Evolutionary conservation across 2,888 invertebrate genomes (phyloP).

Genomic region (Cacoxenus indagator): DNA sequence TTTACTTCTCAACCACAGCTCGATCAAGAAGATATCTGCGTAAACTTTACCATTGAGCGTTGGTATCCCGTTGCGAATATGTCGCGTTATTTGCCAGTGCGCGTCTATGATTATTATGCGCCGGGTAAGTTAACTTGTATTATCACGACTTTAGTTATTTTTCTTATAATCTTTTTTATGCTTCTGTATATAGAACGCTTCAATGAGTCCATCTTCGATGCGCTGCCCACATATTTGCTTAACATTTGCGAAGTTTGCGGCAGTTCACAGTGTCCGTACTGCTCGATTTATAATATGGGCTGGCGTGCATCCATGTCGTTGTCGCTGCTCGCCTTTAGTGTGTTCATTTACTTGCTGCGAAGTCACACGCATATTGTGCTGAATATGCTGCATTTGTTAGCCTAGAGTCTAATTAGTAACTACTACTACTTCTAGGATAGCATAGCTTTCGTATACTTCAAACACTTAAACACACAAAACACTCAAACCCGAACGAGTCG

Average conservation of each 20-base stretch:
- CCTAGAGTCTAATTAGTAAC: conserved; percentile 37
- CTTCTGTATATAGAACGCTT: conserved; percentile 89
- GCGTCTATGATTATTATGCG: conserved; percentile 95
- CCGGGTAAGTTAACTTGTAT: conserved; percentile 91
- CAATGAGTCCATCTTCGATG: conserved; percentile 92
- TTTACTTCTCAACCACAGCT: conserved; percentile 73
- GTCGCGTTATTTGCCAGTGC: conserved; percentile 90
- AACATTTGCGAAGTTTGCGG: conserved; percentile 96
- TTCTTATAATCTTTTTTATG: neutral
- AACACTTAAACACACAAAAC: neutral
- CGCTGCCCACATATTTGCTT: conserved; percentile 85
- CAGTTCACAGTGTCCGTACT: conserved; percentile 94
- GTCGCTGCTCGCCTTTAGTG: conserved; percentile 62
- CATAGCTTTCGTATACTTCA: neutral
- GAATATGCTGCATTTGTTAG: conserved; percentile 53
- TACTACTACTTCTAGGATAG: conserved; percentile 6
- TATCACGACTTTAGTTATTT: neutral
- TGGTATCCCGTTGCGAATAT: conserved; percentile 98
- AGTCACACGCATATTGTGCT: conserved; percentile 60
- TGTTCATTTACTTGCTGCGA: conserved; percentile 64
- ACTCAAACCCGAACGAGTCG: neutral
- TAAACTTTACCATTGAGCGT: conserved; percentile 92
- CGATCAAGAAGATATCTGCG: conserved; percentile 86
- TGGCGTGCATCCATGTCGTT: conserved; percentile 65
- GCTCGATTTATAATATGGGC: conserved; percentile 82